Base-by-base conservation (phyloP, 2,888 invertebrate species). In the Drosophila rubida region DNA sequence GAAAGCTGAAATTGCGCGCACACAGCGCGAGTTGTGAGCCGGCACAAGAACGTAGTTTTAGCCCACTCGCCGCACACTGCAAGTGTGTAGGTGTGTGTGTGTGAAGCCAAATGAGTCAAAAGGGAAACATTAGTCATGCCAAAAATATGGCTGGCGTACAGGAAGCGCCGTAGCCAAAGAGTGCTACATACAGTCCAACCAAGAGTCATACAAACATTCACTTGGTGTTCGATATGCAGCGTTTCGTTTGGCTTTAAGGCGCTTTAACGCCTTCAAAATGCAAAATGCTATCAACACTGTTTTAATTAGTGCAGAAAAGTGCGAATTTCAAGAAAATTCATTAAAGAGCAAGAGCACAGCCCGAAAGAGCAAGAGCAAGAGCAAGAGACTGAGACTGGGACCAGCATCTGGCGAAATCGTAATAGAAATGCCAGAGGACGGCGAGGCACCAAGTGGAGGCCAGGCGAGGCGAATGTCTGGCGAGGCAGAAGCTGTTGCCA, bases 111-210 rank as follows among this genome's bases (percentile, higher is more conserved):
- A 85, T 84, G 88, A 88, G 87, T 75, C 88, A 84, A 87, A 81
- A 68, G 88, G 88, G 85, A 87, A 75, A 84, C 87, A 88, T 85
- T 87, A 87, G 69, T 88, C 88, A 88, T 79, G 69, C 68, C 55
- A 78, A 67, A 69, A 64, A 58, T 53, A 51, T 58, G 51, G 44
- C 57, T 32, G 58, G 48, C 25, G 39, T 37, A 35, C 22, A 35
- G 39, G 58, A 72, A 71, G 48, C 27, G 53, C 7, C 55, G 41
- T 19, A 19, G 51, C 63, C 16, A 55, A 51, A 48, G 46, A 49
- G 51, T 8, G 19, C 13, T 19, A n/a, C 30, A n/a, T 22, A 35
- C 13, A 35, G 11, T 32, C 30, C 0, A 32, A 32, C n/a, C 0
- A 32, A 32, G 4, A 32, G 11, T 32, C 32, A 32, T 30, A 9